Base-by-base conservation (phyloP, 2,113 vertebrate species). In the Nothobranchius kuhntae region DNA sequence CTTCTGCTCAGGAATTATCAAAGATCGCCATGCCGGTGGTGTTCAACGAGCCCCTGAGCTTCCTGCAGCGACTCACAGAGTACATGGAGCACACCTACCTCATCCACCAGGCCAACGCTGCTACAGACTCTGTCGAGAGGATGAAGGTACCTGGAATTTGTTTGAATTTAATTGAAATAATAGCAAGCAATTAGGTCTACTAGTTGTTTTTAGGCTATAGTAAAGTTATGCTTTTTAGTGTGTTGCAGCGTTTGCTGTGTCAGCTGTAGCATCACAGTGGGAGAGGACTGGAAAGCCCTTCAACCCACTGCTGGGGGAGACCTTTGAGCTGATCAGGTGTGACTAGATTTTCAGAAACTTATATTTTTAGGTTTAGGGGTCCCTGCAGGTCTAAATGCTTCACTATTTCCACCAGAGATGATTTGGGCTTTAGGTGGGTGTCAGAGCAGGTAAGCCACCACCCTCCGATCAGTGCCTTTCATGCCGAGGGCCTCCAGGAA, bases 21-120 rank as follows among this genome's bases (percentile, higher is more conserved):
- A 99, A 99, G 93, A 99, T 99, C 84, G 96, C 98, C 30, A 99
- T 99, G 98, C 98, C 98, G 0, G 96, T 99, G 26, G 93, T 96
- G 70, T 96, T 99, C 87, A 99, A 99, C 1, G 98, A 99, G 90
- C 98, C 98, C 0, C 86, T 99, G 87, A 99, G 98, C 89, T 99
- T 99, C 83, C 95, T 99, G 0, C 98, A 99, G 87, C 91, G 97
- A 6, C 89, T 99, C 2, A 95, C 95, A 0, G 98, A 99, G 61
- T 99, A 99, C 51, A 99, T 99, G 98, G 97, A 98, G 86, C 98
- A 99, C 59, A 99, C 97, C 0, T 96, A 97, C 89, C 96, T 99
- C 93, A 96, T 99, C 91, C 95, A 97, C 85, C 96, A 96, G 87
- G 96, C 98, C 82, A 97, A 95, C 61, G 89, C 92, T 0, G 88